Base-by-base conservation (phyloP, 2,888 invertebrate genomes). In the Luperina testacea region DNA sequence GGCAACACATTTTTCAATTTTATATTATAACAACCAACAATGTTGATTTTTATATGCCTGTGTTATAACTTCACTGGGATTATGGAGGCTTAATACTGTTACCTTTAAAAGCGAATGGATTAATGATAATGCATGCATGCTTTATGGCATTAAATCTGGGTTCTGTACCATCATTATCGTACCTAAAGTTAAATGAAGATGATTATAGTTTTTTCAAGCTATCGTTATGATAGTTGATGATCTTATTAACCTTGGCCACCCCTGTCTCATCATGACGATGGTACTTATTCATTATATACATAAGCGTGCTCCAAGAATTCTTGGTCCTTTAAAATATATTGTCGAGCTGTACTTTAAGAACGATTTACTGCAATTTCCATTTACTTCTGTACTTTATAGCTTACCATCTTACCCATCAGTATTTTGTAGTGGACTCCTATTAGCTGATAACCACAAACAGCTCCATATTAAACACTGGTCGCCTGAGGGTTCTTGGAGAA, bases 1-100 rank as follows among this genome's bases (percentile, higher is more conserved):
- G 87, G 88, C 86, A 87, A 90, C 88, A 90, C 89, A 91, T 91
- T 92, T 92, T 92, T 92, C 91, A 91, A 91, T 92, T 91, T 91
- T 89, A 90, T 90, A 88, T 88, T 87, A 89, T 84, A 87, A 89
- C 86, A 82, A 77, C 77, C 79, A 79, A 84, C 82, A 84, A 82
- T 83, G 83, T 87, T 78, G 78, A 82, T 81, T 88, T 82, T 83
- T 82, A 89, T 79, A 80, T 80, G 68, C 69, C 51, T 42, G 57
- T 53, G 71, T 81, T 85, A 80, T 75, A 75, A 61, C 74, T 80
- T 82, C 78, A 78, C 75, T 77, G 75, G 24, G 75, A 74, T 78
- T 85, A 82, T 75, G 67, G 75, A 71, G 57, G 61, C 71, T 74
- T 71, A 42, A 70, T 69, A 24, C 70, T 74, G 76, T 63, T 74